Evolutionary conservation across 2,113 vertebrate genomes (phyloP), one percentile per base, ranked within the genome.

Genomic region (Petaurus breviceps): DNA sequence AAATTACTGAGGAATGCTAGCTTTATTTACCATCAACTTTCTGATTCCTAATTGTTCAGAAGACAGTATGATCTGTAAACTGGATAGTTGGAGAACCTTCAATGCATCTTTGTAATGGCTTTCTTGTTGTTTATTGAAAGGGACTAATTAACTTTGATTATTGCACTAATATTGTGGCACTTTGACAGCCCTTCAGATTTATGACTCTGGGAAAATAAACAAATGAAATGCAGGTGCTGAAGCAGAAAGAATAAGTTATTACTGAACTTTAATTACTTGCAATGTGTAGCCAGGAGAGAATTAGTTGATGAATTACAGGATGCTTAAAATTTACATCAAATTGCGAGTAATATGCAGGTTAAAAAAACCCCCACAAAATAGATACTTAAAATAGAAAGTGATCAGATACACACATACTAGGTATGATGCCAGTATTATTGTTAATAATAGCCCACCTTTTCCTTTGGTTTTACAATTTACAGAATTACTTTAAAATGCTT

Each of bases 181-280:
- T 99, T 99, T 99, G 99, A 99, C 99, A 99, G 98, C 99, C 98
- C 98, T 99, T 99, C 99, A 99, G 99, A 99, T 99, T 99, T 99
- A 99, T 99, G 99, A 99, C 99, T 99, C 98, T 99, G 99, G 99
- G 99, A 99, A 99, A 99, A 99, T 99, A 99, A 99, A 99, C 99
- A 99, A 99, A 99, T 99, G 99, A 99, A 99, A 99, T 99, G 99
- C 99, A 99, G 99, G 99, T 99, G 99, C 99, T 99, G 99, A 99
- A 99, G 99, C 99, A 99, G 99, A 99, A 99, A 99, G 99, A 99
- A 99, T 99, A 99, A 99, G 99, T 99, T 99, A 99, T 99, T 99
- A 99, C 99, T 99, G 98, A 99, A 99, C 99, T 99, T 99, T 99
- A 99, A 99, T 99, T 99, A 99, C 99, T 99, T 99, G 98, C 98